A percentile compares a stretch with the other conserved stretches of the same genome.
Conservation (phyloP, 1,140 invertebrate species). For the Xylocopa sonorina region DNA sequence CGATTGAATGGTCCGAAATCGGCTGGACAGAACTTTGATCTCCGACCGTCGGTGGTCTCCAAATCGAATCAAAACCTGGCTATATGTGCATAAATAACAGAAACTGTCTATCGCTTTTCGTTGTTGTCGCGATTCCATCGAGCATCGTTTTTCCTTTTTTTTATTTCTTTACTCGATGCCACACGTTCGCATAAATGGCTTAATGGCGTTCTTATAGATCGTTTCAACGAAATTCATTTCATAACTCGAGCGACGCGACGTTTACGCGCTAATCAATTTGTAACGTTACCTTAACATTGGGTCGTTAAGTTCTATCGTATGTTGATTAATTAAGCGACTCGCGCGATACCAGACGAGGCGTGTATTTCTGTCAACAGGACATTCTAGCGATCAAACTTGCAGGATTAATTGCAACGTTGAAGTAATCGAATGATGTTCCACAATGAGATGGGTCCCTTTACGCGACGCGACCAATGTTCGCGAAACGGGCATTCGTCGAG, state of each 20-base stretch:
- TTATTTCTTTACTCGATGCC: no score
- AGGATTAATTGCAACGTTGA: conserved; percentile 40
- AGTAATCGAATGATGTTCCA: conserved; percentile 20
- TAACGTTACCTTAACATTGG: not conserved
- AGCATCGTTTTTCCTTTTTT: not conserved
- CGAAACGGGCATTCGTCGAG: conserved; percentile 44
- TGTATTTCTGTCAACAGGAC: conserved; percentile 7
- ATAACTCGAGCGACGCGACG: no score
- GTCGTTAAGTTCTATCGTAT: conserved; percentile 15
- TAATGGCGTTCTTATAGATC: no score
- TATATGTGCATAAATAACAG: conserved; percentile 59
- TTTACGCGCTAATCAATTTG: no score
- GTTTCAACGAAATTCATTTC: no score
- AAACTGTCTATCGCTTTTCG: conserved; percentile 27
- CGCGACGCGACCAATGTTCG: conserved; percentile 40
- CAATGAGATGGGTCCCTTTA: conserved; percentile 32
- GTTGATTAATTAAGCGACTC: conserved; percentile 29
- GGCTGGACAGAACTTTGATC: conserved; percentile 54
- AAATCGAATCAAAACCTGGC: conserved; percentile 58
- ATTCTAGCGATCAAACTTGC: conserved; percentile 36
- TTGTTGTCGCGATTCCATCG: not conserved
- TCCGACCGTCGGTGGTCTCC: conserved; percentile 22
- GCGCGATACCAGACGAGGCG: not conserved
- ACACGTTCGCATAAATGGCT: no score
- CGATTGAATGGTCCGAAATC: conserved; percentile 51